A percentile compares a stretch with the other conserved stretches of the same genome.
phyloP scores from a whole-genome alignment of 2,797 vertebrate species.

The Echeneis naucrates region DNA sequence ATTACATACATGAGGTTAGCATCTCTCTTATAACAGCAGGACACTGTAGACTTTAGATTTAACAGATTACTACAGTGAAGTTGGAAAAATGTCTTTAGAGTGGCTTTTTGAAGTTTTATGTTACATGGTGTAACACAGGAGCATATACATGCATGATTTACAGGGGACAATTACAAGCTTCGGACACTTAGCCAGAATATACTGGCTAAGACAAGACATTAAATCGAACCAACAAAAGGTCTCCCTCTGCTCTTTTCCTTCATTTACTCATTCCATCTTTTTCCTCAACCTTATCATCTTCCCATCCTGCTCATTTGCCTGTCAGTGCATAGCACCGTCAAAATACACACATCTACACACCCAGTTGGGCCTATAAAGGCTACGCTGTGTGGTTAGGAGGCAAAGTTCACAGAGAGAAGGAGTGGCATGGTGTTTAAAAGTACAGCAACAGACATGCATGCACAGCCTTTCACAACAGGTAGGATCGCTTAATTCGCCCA shows the following conservation, averaged over 20 bases:
- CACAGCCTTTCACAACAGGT: conserved; percentile 65
- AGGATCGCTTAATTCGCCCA: conserved; percentile 73
- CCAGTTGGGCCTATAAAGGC: conserved; percentile 23
- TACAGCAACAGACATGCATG: conserved; percentile 23
- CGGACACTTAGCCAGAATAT: too few species aligned
- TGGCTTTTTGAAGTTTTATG: too few species aligned
- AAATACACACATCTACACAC: conserved; percentile 15
- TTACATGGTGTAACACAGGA: too few species aligned
- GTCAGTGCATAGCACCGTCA: conserved; percentile 13
- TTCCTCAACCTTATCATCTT: conserved; percentile 19
- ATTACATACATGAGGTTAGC: too few species aligned
- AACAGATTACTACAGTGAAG: too few species aligned
- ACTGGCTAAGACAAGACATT: not conserved
- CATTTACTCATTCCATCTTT: conserved; percentile 12
- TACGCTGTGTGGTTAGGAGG: conserved; percentile 21
- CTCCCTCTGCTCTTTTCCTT: conserved; percentile 16
- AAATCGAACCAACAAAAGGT: not conserved
- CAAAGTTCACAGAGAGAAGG: conserved; percentile 70
- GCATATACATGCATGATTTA: too few species aligned
- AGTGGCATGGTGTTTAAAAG: conserved; percentile 44
- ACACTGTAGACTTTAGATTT: too few species aligned
- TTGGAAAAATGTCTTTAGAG: too few species aligned
- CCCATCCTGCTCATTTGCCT: conserved; percentile 2
- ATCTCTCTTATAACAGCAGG: too few species aligned
- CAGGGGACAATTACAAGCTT: not conserved